Base-by-base conservation (phyloP, 2,113 vertebrate species). In the Pelusios castaneus region DNA sequence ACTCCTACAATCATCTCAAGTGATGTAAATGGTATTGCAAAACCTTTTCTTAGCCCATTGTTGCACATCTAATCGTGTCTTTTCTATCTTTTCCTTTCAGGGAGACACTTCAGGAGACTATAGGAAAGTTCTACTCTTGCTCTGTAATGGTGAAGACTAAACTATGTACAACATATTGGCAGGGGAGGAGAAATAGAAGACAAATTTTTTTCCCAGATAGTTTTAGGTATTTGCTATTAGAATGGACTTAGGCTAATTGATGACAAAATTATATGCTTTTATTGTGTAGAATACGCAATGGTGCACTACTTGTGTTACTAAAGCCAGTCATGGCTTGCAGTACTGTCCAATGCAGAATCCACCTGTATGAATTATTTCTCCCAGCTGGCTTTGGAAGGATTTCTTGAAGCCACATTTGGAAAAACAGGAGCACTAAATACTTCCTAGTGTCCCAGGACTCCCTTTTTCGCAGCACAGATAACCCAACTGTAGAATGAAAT, bases 21-120 rank as follows among this genome's bases (percentile, higher is more conserved):
- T 80, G 6, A 49, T 84, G 43, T 56, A 55, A 87, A 55, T 79
- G 84, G 58, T 8, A 38, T 17, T 38, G 5, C 12, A 16, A n/a
- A 43, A 58, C 73, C 73, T 82, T 54, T 80, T 54, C 4, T 0
- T 2, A 10, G 45, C 14, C n/a, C 47, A 14, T 7, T 82, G 47
- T 38, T 80, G 47, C 22, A 80, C 34, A 63, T 52, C 7, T 60
- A 34, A 94, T 0, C 0, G 4, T 6, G 4, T 3, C 0, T 81
- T 34, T 51, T 83, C 60, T 51, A 93, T 84, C 11, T 52, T 56
- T 92, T 89, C 14, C 56, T 80, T 52, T 4, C 83, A 99, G 99
- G 99, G 99, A 73, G 99, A 99, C 95, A 99, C 98, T 52, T 99
- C 99, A 1, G 99, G 99, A 29, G 99, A 99, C 97, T 99, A 99